Evolutionary conservation across 2,888 invertebrate species (phyloP), one percentile per base, ranked within the genome.

Genomic region (Cataglyphis albicans): DNA sequence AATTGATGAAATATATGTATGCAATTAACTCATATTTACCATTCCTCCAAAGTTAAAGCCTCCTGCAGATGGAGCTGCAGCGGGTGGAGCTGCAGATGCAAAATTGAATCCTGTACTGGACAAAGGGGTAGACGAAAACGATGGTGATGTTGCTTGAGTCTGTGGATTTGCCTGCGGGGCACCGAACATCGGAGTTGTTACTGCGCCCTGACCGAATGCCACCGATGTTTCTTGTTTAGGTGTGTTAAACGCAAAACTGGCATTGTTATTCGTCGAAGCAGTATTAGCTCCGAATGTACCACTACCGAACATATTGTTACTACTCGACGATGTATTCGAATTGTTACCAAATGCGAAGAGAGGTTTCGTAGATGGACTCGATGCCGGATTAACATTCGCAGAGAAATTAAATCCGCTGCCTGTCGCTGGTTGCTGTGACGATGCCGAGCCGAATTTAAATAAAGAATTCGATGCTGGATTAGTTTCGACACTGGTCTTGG

Each of bases 61-160:
- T 48, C 91, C 89, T 7, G 88, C 75, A 2, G 29, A 2, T 29
- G 29, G 29, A 25, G 25, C 25, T 25, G 25, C 25, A 38, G 90
- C 59, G 86, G 94, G 64, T n/a, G 76, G 12, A 72, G 92, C 82
- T 75, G 93, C 81, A 80, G 93, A 82, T 21, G 91, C 91, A 70
- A 93, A 93, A 86, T 89, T 93, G 82, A 93, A 94, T 83, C 92
- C 93, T 57, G 92, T 55, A 35, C 86, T 86, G 18, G 89, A n/a
- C 29, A 88, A 67, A n/a, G 88, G 61, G 15, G 86, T 76, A 52
- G 91, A 84, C 12, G 85, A 75, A 44, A 90, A 91, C 0, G 91
- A 82, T 4, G 52, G 52, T n/a, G 91, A 81, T 2, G 89, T 74
- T 65, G 85, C 83, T 86, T 86, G 86, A 86, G 87, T 86, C 72